Percentiles rank a stretch among this genome's conserved stretches.
phyloP scores from a whole-genome alignment of 2,797 vertebrate species.

The Heteromormyrus szaboi region DNA sequence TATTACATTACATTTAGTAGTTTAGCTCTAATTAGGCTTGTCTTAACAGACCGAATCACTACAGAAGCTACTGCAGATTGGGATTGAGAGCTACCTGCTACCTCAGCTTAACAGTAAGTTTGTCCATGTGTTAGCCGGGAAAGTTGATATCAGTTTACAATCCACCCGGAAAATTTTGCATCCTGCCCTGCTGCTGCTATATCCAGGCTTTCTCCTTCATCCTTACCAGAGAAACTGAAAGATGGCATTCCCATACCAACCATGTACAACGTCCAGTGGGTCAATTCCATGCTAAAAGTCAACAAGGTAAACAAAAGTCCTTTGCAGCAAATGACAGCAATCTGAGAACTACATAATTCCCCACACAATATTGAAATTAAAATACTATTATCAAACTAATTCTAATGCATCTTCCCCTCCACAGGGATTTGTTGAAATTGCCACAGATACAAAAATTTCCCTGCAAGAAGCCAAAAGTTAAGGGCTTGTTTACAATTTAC shows the following conservation, averaged over 20 bases:
- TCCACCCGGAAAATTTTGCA: background rate
- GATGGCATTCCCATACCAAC: slow-evolving; percentile 42
- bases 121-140: background rate
- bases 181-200: background rate
- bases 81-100: background rate
- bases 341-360: background rate
- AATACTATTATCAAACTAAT: background rate
- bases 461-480: background rate
- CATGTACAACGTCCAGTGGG: slow-evolving; percentile 26
- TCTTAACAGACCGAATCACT: slow-evolving; percentile 44
- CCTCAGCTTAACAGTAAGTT: slow-evolving; percentile 48
- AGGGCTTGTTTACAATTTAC: background rate
- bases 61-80: accelerated
- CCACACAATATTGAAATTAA: background rate
- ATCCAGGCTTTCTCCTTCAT: background rate
- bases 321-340: background rate
- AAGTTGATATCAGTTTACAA: background rate
- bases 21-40: background rate
- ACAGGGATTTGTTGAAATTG: slow-evolving; percentile 52
- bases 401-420: background rate
- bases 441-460: slow-evolving; percentile 39
- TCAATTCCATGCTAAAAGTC: slow-evolving; percentile 44
- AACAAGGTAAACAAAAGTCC: slow-evolving; percentile 42
- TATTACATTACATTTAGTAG: background rate
- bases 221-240: slow-evolving; percentile 40